Evolutionary conservation across 1,140 invertebrate genomes (phyloP), one percentile per base, ranked within the genome.

Genomic region (Papilio polyxenes): DNA sequence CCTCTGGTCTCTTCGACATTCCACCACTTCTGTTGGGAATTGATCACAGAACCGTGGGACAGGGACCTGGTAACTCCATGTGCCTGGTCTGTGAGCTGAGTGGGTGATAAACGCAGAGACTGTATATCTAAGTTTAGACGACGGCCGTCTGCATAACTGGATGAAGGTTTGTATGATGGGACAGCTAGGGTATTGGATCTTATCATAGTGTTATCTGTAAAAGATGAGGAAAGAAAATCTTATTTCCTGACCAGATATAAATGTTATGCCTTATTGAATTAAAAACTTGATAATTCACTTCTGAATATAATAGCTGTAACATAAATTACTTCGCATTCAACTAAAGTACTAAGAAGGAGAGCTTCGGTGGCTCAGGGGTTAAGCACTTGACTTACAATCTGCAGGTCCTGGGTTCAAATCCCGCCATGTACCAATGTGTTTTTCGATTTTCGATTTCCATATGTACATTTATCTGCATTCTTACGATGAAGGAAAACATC

Each of bases 161-260:
- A 87, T 80, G 90, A 89, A 74, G 92, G 93, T 83, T 93, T 94
- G 82, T 94, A 93, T 51, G 92, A 92, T 75, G 94, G 93, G 79
- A 95, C 94, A 95, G 82, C 96, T 94, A 89, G 95, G 89, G 90
- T 96, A 95, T 90, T 96, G 95, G 91, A 96, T 93, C 82, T 92
- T 92, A 94, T 92, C 93, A 94, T 94, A 89, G 92, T 94, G 91
- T 93, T 88, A 82, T 94, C 93, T 94, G 90, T 10, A 89, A 91
- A 17, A 23, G 31, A 72, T 13, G 4, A 62, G 15, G 13, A 53
- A 53, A 20, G 8, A 59, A 20, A 59, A 20, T 44, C 4, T 44
- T 44, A 44, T 44, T 44, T n/a, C n/a, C n/a, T n/a, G n/a, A n/a
- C n/a, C n/a, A n/a, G n/a, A n/a, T n/a, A n/a, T n/a, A n/a, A n/a